Evolutionary conservation across 2,797 vertebrate genomes (phyloP).

Genomic region (Epinephelus coioides): DNA sequence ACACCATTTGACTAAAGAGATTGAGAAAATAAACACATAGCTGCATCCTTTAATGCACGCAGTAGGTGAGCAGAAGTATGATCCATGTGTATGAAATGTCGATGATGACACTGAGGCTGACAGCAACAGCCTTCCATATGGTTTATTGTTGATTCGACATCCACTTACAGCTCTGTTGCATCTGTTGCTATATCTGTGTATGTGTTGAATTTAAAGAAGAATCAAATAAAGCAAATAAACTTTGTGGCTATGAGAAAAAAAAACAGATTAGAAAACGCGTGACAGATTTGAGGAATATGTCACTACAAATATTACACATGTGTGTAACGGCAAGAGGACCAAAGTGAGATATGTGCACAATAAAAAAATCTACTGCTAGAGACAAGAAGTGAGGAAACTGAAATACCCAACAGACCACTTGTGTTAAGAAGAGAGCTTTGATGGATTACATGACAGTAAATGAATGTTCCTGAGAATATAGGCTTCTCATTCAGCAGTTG

Average conservation of each 20-base stretch:
- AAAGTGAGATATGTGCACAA: conserved; percentile 17
- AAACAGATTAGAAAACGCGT: conserved; percentile 4
- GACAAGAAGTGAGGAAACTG: conserved; percentile 2
- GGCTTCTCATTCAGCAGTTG: conserved; percentile 50
- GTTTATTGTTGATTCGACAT: conserved; percentile 23
- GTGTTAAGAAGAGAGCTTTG: conserved; percentile 30
- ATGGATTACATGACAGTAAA: conserved; percentile 56
- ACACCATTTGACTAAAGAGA: conserved; percentile 13
- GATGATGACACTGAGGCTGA: background rate
- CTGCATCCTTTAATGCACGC: background rate
- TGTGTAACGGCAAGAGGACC: background rate
- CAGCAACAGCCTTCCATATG: conserved; percentile 12
- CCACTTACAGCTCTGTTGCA: background rate
- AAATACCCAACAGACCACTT: conserved; percentile 10
- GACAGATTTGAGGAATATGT: conserved; percentile 7
- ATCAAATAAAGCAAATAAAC: conserved; percentile 5
- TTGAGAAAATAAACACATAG: conserved; percentile 26
- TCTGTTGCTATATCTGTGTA: background rate
- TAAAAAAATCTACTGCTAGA: conserved; percentile 2
- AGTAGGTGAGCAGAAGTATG: background rate
- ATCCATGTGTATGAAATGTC: background rate
- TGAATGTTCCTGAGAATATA: conserved; percentile 54
- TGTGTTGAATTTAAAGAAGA: conserved; percentile 3
- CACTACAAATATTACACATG: conserved; percentile 1
- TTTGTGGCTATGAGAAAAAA: background rate